Evolutionary conservation across 2,797 vertebrate genomes (phyloP), one percentile per base, ranked within the genome.

Genomic region (Amblyraja radiata): DNA sequence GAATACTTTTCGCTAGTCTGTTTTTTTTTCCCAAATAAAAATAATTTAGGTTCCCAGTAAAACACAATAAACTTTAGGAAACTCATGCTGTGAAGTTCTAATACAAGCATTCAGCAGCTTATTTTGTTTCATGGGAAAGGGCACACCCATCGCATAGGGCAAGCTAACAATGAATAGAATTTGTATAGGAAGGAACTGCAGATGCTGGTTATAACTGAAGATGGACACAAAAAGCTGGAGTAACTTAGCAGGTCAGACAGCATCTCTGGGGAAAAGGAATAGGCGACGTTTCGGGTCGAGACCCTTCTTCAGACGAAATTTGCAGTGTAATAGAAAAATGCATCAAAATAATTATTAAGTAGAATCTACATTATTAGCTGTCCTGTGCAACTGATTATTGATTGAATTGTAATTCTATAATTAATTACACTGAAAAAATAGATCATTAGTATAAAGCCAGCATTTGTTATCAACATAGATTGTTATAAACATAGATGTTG

Each of bases 1-100:
- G 65, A 65, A 88, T 32, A 65, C 68, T 88, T 78, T 88, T 68
- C 23, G 61, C 61, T 18, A 3, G 61, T 65, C n/a, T 88, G 16
- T 36, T 88, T 88, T 88, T 88, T 88, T 88, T 88, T 88, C 61
- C 84, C 61, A 88, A 88, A 88, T 88, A 65, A 88, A 88, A 65
- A 36, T 68, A 88, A 88, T 68, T 88, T 36, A 36, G 84, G 61
- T 61, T 63, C 63, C 61, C 61, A 65, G n/a, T n/a, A 88, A 88
- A 68, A 32, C 28, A 32, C 61, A 88, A 68, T 88, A 88, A 88
- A 65, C n/a, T 65, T 32, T 36, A 88, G n/a, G 68, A 65, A 88
- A 88, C 61, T 36, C 84, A 88, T 88, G 65, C n/a, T 88, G 84
- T 88, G 84, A 88, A 68, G n/a, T 65, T 86, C 58, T 6, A 86